Base-by-base conservation (phyloP, 2,797 vertebrate species). In the Schizothorax lantsangensis region DNA sequence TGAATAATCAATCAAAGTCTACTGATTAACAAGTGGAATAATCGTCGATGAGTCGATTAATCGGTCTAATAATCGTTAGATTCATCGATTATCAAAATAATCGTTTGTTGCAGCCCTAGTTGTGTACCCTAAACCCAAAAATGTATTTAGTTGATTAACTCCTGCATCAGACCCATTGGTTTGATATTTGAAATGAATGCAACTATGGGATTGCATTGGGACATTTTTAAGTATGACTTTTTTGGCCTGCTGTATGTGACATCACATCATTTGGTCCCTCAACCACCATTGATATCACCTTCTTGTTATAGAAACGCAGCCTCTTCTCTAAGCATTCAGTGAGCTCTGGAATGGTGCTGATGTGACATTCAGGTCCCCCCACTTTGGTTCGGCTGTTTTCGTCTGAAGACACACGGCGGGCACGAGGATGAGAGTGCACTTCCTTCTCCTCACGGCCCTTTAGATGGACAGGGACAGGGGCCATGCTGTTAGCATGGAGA, bases 301-400 rank as follows among this genome's bases (percentile, higher is more conserved):
- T 94, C 88, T 95, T 93, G 43, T 93, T 95, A 88, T 90, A 92
- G 72, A 98, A 94, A 81, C 73, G 93, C 36, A 98, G 90, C 68
- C 96, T 96, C 89, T 92, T 96, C 81, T 97, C 96, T 81, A 96
- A 96, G 5, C 96, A 96, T 89, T 97, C 96, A 0, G 95, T 93
- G 89, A 98, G 95, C 91, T 97, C 96, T 23, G 96, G 97, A 89
- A 97, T 95, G 78, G 97, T 95, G 91, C 92, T 92, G 88, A 96
- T 95, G 72, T 88, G 84, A 73, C 93, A 92, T 87, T 95, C 96
- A 8, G 90, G 84, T 59, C 92, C 79, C 62, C 88, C 79, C 2
- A 92, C 81, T 87, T 95, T 96, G 73, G 89, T 79, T 0, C 92
- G 89, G 36, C 91, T 91, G 86, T 91, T 94, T 6, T 96, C 96